A percentile compares a stretch with the other conserved stretches of the same genome.
phyloP scores from a whole-genome alignment of 2,113 vertebrate species.

The Thryonomys swinderianus region DNA sequence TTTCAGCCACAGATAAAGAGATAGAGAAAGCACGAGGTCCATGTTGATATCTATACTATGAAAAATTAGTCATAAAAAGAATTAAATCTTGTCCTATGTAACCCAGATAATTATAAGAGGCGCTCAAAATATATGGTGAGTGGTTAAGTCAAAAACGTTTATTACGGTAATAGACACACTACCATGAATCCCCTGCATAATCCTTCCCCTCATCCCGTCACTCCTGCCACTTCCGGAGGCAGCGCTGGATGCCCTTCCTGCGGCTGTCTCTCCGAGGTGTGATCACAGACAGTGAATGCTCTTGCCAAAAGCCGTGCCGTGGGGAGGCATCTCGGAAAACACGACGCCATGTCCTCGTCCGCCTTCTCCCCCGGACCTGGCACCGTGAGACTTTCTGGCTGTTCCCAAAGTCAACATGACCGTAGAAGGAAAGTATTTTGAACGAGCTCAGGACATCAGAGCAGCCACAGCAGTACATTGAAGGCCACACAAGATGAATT shows the following conservation, averaged over 20 bases:
- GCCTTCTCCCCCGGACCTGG: background rate
- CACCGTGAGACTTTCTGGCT: background rate
- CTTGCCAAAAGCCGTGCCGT: background rate
- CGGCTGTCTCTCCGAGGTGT: background rate
- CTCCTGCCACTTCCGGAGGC: background rate
- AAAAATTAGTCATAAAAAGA: background rate
- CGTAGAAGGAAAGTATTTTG: background rate
- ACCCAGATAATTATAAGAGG: background rate
- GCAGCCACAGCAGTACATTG: background rate
- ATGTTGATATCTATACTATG: background rate
- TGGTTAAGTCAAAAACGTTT: background rate
- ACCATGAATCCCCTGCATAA: background rate
- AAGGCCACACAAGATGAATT: background rate
- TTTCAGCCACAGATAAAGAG: background rate
- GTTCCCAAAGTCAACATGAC: background rate
- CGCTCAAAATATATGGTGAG: background rate
- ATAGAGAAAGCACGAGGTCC: background rate
- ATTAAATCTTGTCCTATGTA: background rate
- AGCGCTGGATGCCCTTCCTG: background rate
- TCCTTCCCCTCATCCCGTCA: background rate
- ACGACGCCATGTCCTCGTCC: rapidly evolving
- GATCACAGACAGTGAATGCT: background rate
- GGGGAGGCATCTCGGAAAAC: background rate
- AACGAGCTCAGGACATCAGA: background rate
- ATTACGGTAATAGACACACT: background rate